phyloP scores from a whole-genome alignment of 2,797 vertebrate genomes.

The Fistularia commersonii region DNA sequence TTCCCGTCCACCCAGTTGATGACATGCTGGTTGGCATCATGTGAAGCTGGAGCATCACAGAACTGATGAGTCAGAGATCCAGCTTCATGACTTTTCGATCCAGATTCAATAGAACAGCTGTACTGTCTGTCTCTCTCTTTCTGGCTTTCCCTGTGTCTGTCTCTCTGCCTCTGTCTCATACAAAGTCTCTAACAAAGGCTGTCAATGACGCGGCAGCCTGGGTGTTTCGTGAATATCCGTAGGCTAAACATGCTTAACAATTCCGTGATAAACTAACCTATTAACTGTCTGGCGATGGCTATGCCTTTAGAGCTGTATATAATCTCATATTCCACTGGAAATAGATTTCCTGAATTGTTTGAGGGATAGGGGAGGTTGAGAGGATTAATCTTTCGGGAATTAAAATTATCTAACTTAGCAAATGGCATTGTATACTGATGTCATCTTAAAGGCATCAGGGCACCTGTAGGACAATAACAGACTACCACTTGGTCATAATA shows the following conservation, averaged over 20 bases:
- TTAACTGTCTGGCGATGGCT: conserved; percentile 23
- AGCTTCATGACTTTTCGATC: conserved; percentile 72
- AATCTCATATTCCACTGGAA: conserved; percentile 20
- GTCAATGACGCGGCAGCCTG: conserved; percentile 61
- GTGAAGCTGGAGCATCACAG: conserved; percentile 62
- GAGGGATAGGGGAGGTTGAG: not conserved
- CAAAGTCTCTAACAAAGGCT: conserved; percentile 59
- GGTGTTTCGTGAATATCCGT: conserved; percentile 60
- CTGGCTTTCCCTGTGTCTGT: conserved; percentile 9
- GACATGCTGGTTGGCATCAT: conserved; percentile 55
- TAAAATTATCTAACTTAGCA: conserved; percentile 34
- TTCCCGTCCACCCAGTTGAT: conserved; percentile 37
- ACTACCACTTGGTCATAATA: conserved; percentile 5
- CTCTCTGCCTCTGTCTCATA: conserved; percentile 36
- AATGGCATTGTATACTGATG: conserved; percentile 23
- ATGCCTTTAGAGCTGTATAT: conserved; percentile 15
- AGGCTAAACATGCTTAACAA: conserved; percentile 45
- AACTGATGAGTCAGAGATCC: conserved; percentile 78
- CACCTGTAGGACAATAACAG: conserved; percentile 47
- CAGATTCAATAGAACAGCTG: conserved; percentile 73
- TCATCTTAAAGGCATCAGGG: conserved; percentile 19
- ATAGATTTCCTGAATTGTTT: conserved; percentile 27
- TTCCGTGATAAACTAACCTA: conserved; percentile 39
- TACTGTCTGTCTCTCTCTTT: conserved; percentile 43
- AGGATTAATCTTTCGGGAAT: conserved; percentile 23